Evolutionary conservation across 2,888 invertebrate species (phyloP).

Genomic region (Petrophora chlorosata): DNA sequence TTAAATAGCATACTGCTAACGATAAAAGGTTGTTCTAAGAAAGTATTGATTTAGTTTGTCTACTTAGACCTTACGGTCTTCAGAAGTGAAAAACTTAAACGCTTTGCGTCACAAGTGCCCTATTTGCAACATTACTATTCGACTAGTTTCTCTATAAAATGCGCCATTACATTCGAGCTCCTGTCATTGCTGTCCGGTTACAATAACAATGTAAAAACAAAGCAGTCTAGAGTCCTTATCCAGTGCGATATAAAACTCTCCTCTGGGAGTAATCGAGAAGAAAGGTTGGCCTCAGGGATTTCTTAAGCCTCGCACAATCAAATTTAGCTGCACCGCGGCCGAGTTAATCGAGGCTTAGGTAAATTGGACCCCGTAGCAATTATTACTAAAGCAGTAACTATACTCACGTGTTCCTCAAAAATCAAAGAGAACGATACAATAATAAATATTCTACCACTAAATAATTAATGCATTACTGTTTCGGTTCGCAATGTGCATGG

Average conservation of each 20-base stretch:
- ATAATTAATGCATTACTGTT: no score
- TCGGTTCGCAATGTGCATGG: no score
- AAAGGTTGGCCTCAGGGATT: conserved; percentile 55
- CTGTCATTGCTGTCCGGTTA: conserved; percentile 28
- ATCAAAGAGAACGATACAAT: no score
- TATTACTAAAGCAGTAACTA: conserved; percentile 1
- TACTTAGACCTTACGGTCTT: background rate
- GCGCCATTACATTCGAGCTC: conserved; percentile 5
- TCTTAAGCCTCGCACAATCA: conserved; percentile 59
- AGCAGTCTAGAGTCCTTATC: conserved; percentile 7
- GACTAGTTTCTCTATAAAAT: conserved; percentile 5
- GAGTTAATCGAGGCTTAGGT: conserved; percentile 59
- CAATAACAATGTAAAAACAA: conserved; percentile 23
- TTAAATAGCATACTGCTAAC: no score
- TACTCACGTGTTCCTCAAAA: background rate
- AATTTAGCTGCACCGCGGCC: conserved; percentile 58
- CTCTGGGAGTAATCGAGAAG: conserved; percentile 54
- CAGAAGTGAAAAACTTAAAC: background rate
- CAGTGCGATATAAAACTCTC: conserved; percentile 39
- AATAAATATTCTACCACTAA: no score
- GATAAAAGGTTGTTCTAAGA: no score
- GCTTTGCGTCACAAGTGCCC: background rate
- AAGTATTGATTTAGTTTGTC: background rate
- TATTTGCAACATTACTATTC: background rate
- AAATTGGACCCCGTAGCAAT: conserved; percentile 40